Evolutionary conservation across 2,888 invertebrate genomes (phyloP).

Genomic region (Temnothorax ravouxi): DNA sequence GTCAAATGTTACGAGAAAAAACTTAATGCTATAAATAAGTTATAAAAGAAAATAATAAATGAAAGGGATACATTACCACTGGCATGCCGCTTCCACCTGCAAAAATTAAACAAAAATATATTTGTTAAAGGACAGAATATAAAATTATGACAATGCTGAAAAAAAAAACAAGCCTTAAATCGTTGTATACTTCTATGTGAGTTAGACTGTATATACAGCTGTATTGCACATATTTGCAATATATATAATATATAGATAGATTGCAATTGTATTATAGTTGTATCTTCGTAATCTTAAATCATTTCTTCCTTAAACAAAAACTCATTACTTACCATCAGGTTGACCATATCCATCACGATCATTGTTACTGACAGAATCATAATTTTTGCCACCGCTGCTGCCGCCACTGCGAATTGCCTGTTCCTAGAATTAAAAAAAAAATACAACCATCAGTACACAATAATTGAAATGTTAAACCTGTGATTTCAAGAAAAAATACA

Average conservation of each 20-base stretch:
- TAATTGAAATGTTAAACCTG: not conserved
- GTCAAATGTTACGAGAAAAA: constrained; percentile 55
- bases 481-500: not conserved
- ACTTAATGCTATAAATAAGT: constrained; percentile 50
- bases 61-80: constrained; percentile 85
- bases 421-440: constrained; percentile 79
- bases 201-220: not conserved
- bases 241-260: not conserved
- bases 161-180: constrained; percentile 6
- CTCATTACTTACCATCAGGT: constrained; percentile 81
- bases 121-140: not conserved
- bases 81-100: constrained; percentile 85
- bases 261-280: not conserved
- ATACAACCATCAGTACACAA: not conserved
- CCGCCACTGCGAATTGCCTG: constrained; percentile 84
- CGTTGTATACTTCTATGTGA: not conserved
- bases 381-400: constrained; percentile 80
- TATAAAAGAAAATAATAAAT: constrained; percentile 64
- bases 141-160: constrained; percentile 14
- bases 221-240: not conserved
- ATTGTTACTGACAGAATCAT: constrained; percentile 82
- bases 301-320: constrained; percentile 21
- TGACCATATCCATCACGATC: constrained; percentile 84
- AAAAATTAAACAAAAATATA: constrained; percentile 65
- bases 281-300: constrained; percentile 6